Conservation (phyloP, 1,140 invertebrate genomes). For the Diabrotica virgifera region DNA sequence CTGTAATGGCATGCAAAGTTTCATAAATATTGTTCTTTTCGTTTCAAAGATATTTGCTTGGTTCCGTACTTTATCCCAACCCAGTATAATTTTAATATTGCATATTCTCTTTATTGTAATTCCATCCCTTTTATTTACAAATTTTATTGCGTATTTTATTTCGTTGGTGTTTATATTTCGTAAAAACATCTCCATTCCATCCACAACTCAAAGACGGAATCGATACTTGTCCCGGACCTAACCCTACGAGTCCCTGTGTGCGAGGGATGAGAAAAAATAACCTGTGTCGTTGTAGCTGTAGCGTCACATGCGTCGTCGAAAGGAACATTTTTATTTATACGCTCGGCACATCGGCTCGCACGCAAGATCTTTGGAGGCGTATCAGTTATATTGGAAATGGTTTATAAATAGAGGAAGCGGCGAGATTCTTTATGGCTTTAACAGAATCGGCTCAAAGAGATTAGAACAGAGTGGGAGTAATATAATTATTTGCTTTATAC, state of each 20-base stretch:
- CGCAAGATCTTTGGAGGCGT: not conserved
- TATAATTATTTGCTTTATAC: too few species aligned
- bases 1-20: too few species aligned
- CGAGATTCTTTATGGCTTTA: not conserved
- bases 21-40: too few species aligned
- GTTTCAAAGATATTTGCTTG: too few species aligned
- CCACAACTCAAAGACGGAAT: not conserved
- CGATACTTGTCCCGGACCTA: slow-evolving; percentile 7
- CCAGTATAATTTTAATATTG: too few species aligned
- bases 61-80: too few species aligned
- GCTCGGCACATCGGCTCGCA: not conserved
- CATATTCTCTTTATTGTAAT: too few species aligned
- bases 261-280: slow-evolving; percentile 7
- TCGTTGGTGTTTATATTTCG: too few species aligned
- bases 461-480: too few species aligned
- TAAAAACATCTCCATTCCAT: not conserved
- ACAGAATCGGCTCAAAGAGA: too few species aligned
- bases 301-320: slow-evolving; percentile 1
- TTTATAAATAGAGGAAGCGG: slow-evolving; percentile 8
- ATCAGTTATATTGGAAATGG: slow-evolving; percentile 9
- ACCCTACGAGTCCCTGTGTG: slow-evolving; percentile 3
- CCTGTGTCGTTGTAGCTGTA: slow-evolving; percentile 8
- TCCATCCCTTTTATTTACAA: too few species aligned
- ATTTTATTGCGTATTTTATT: too few species aligned
- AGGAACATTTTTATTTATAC: slow-evolving; percentile 10